Base-by-base conservation (phyloP, 2,888 invertebrate genomes). In the Margaritifera margaritifera region DNA sequence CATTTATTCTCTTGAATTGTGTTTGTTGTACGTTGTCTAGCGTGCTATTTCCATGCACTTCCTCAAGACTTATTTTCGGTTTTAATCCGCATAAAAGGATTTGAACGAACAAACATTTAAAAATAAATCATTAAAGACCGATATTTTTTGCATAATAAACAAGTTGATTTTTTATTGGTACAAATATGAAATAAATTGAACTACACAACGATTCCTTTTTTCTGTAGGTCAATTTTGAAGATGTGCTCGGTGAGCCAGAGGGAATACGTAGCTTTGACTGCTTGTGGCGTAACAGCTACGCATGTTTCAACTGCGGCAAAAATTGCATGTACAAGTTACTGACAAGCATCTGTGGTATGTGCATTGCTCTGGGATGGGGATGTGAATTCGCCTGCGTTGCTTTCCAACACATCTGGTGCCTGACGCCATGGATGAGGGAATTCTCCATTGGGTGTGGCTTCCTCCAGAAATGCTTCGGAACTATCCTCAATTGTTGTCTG, bases 311-410 rank as follows among this genome's bases (percentile, higher is more conserved):
- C 60, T 90, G 92, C 79, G 92, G 94, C 25, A 92, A 93, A 78
- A 92, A 92, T 87, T 92, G 92, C 87, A 94, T 94, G 88, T 94
- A 94, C 91, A 92, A 93, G n/a, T 87, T 93, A 62, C 91, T 94
- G 54, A 92, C 93, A 1, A 92, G 94, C 62, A 81, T 94, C 27
- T 90, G 93, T 11, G 94, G 93, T 0, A 93, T 94, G 6, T 91
- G 94, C 27, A 91, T 93, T 64, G 94, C 94, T 0, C 90, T 94
- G 69, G 90, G 92, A 77, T 91, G 94, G 62, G 85, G 86, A 24
- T 84, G 83, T 59, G 75, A 74, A 65, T 85, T 83, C 71, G 85
- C 83, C 64, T 51, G 93, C 79, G 90, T 94, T 22, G 93, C 94
- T 5, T 83, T 84, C 72, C 50, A 74, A n/a, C 93, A 94, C 90